Evolutionary conservation across 2,888 invertebrate species (phyloP), one percentile per base, ranked within the genome.

Genomic region (Eledona agricola): DNA sequence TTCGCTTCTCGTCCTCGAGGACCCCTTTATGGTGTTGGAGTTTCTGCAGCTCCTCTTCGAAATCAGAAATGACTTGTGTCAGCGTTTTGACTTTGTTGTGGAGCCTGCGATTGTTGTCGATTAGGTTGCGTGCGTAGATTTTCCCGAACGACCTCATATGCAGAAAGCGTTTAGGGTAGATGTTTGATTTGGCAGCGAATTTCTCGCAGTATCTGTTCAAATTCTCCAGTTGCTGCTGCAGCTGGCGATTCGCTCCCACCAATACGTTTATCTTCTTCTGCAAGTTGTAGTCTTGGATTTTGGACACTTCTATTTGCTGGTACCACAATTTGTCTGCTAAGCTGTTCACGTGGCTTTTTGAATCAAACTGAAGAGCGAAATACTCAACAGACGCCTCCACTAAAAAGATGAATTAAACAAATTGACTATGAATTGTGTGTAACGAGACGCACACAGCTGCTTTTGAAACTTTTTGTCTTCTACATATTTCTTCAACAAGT

Each of bases 271-370:
- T 16, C 2, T 62, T 64, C n/a, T 67, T 69, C 38, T 70, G 68
- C 4, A 73, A 34, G 7, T 63, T 54, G 42, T 55, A 58, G 50
- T 72, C 68, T 28, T 70, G 69, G 3, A 57, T 55, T 37, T 65
- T 67, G 20, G 62, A 59, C 3, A 69, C 57, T 29, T 73, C 71
- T 6, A 66, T 50, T 51, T 73, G 72, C 25, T 72, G 66, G 37
- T 60, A 26, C 72, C 71, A 73, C 63, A 73, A 67, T 19, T 72
- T 69, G 43, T 66, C 65, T 0, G 70, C 62, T n/a, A 73, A 53
- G 10, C 58, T 57, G 38, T 61, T 64, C 3, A 66, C 60, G 13
- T 65, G 61, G 34, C 64, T 52, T 60, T 74, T 72, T 1, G 68
- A 63, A 15, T 71, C 70, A 12, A 31, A 23, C 13, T 50, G 38